A percentile compares a stretch with the other conserved stretches of the same genome.
Evolutionary conservation across 2,113 vertebrate species (phyloP).

Genomic region (Odobenus rosmarus): DNA sequence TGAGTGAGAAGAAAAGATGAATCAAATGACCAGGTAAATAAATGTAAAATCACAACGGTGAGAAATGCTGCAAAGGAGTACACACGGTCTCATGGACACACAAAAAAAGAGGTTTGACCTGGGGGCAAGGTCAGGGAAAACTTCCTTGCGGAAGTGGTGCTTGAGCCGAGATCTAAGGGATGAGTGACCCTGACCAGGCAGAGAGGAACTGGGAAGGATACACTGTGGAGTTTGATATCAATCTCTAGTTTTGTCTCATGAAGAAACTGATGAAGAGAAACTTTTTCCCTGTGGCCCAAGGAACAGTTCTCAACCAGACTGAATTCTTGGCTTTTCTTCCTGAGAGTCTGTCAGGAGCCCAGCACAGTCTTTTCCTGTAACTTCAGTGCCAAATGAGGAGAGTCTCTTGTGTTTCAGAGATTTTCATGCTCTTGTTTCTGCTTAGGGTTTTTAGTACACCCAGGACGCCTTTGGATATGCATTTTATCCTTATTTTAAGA

Average conservation of each 20-base stretch:
- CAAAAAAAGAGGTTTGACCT: conserved; percentile 31
- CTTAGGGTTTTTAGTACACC: neutral
- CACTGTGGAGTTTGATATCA: neutral
- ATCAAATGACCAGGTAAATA: neutral
- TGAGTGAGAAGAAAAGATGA: neutral
- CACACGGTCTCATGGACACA: neutral
- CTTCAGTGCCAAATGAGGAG: neutral
- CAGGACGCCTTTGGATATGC: neutral
- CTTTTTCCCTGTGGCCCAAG: neutral
- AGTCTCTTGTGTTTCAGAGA: neutral
- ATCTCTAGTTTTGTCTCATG: conserved; percentile 23
- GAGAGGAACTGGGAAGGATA: conserved; percentile 49
- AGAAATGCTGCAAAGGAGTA: neutral
- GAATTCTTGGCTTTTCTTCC: neutral
- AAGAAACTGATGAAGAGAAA: neutral
- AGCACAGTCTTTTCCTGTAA: neutral
- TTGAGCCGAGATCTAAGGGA: conserved; percentile 54
- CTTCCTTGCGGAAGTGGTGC: conserved; percentile 70
- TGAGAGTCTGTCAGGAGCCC: neutral
- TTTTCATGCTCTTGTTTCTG: neutral
- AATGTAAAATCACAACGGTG: neutral
- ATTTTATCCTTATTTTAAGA: neutral
- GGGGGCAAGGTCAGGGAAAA: conserved; percentile 44
- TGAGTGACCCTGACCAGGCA: conserved; percentile 12
- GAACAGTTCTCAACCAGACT: neutral